Percentiles rank a stretch among this genome's conserved stretches.
Evolutionary conservation across 2,888 invertebrate species (phyloP).

Genomic region (Geophilus truncorum): DNA sequence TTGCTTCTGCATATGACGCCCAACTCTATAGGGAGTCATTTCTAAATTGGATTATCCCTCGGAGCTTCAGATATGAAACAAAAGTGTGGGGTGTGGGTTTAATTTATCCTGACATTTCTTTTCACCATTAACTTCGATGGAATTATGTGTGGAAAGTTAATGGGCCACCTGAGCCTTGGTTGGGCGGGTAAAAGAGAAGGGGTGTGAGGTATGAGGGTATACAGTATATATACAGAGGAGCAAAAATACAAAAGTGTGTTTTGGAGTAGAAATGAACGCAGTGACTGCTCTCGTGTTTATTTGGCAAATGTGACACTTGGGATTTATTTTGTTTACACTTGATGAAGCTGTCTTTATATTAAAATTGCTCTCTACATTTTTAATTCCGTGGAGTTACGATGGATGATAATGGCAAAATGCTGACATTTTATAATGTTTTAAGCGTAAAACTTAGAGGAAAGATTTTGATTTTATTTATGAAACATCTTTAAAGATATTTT

Average conservation of each 20-base stretch:
- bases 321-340: slow-evolving; percentile 19
- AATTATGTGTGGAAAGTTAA: slow-evolving; percentile 21
- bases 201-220: not conserved
- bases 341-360: not conserved
- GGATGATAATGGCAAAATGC: not conserved
- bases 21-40: slow-evolving; percentile 22
- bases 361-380: not conserved
- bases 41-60: slow-evolving; percentile 18
- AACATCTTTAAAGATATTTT: not conserved
- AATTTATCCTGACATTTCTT: slow-evolving; percentile 25
- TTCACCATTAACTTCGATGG: slow-evolving; percentile 21
- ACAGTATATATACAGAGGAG: too few species aligned
- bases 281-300: not conserved
- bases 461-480: not conserved
- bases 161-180: not conserved
- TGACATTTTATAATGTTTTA: not conserved
- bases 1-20: slow-evolving; percentile 23
- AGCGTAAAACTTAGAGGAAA: not conserved
- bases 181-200: not conserved
- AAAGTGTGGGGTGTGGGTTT: slow-evolving; percentile 24
- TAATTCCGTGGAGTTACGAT: not conserved
- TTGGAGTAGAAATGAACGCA: not conserved
- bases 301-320: not conserved
- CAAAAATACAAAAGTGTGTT: not conserved
- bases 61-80: slow-evolving; percentile 24